A percentile compares a stretch with the other conserved stretches of the same genome.
Evolutionary conservation across 2,797 vertebrate species (phyloP).

Genomic region (Rhynchonycteris naso): DNA sequence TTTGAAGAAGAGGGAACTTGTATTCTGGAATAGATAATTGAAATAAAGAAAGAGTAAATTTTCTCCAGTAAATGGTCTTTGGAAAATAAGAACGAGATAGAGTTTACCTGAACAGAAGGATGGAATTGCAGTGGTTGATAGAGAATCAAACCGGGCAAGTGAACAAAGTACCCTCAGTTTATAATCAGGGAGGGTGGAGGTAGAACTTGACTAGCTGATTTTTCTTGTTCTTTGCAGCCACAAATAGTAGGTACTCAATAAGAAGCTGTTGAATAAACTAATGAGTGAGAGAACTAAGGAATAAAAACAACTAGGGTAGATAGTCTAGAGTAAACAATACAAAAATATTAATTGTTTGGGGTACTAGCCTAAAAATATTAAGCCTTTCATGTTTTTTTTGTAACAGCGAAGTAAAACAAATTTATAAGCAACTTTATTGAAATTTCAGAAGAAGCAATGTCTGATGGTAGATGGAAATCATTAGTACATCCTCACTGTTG

Average conservation of each 20-base stretch:
- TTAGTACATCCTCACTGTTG: not conserved
- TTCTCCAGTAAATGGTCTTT: not conserved
- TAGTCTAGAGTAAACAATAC: not conserved
- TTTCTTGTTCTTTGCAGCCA: not conserved
- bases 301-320: not conserved
- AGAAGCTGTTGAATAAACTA: not conserved
- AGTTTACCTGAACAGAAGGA: not conserved
- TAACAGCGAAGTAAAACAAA: slow-evolving; percentile 39
- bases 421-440: slow-evolving; percentile 30
- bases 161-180: not conserved
- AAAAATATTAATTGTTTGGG: not conserved
- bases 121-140: not conserved
- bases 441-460: not conserved
- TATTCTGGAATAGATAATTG: not conserved
- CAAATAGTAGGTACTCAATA: not conserved
- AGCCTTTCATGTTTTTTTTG: not conserved
- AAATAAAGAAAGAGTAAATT: not conserved
- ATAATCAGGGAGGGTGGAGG: not conserved
- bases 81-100: not conserved
- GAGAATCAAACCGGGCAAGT: not conserved
- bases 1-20: not conserved
- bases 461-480: not conserved
- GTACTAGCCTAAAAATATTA: not conserved
- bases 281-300: not conserved
- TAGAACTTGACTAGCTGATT: not conserved